These are phyloP conservation scores for Stenchaetothrips biformis DNA, from an alignment of 2,888 invertebrate species.

Conservation along the genomic window DNA sequence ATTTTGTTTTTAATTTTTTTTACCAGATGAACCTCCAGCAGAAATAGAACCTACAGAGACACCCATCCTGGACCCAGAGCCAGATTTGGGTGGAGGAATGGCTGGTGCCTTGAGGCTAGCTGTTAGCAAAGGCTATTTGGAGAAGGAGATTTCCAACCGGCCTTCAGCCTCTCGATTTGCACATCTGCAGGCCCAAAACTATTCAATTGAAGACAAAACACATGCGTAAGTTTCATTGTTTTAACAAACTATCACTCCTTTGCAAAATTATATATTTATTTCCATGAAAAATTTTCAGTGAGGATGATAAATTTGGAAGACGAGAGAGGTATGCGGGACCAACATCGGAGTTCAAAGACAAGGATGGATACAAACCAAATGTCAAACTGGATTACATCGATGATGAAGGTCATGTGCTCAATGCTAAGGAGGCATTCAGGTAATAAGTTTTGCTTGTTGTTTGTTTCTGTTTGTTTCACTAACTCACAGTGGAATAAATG, in stretches of 20 bases:
- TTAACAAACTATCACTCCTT: not conserved
- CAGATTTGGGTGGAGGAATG: constrained; percentile 84
- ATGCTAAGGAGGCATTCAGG: constrained; percentile 90
- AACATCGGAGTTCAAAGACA: constrained; percentile 87
- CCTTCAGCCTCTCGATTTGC: constrained; percentile 66
- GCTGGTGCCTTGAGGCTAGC: constrained; percentile 87
- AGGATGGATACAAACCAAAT: constrained; percentile 83
- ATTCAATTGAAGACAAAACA: constrained; percentile 73
- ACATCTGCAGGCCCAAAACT: constrained; percentile 72
- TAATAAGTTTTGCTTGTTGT: constrained; percentile 36
- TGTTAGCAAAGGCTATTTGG: constrained; percentile 88
- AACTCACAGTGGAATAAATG: not conserved
- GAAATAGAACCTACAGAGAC: constrained; percentile 54
- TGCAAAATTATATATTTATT: not conserved
- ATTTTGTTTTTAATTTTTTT: constrained; percentile 9
- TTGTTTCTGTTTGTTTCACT: constrained; percentile 2
- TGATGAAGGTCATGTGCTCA: constrained; percentile 87
- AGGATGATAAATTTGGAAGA: constrained; percentile 72
- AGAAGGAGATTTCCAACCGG: constrained; percentile 71
- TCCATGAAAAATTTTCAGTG: constrained; percentile 48
- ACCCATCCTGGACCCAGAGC: constrained; percentile 84
- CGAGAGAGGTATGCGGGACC: constrained; percentile 75
- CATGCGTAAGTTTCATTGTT: constrained; percentile 52
- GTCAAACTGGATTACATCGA: constrained; percentile 96
- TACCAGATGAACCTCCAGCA: constrained; percentile 46